Percentiles rank a stretch among this genome's conserved stretches.
Evolutionary conservation across 2,113 vertebrate genomes (phyloP).

Genomic region (Urocitellus parryii): DNA sequence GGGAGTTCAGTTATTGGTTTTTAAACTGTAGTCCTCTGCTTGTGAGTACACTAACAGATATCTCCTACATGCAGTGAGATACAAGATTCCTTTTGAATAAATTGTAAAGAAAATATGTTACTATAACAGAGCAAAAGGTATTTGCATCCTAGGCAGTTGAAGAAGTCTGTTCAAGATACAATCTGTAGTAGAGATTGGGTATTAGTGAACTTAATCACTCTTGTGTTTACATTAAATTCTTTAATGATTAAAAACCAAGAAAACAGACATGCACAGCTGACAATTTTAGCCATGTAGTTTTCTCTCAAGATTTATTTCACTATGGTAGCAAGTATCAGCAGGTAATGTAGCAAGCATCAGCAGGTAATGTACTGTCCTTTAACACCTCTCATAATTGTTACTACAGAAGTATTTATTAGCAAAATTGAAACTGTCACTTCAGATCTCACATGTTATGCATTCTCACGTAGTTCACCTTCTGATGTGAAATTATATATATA

Average conservation of each 20-base stretch:
- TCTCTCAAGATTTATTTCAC: constrained; percentile 57
- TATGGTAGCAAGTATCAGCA: neutral
- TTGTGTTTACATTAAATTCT: neutral
- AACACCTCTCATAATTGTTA: neutral
- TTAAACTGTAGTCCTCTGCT: constrained; percentile 1
- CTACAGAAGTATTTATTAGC: neutral
- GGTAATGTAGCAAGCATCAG: neutral
- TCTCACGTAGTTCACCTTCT: neutral
- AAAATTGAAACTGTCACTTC: neutral
- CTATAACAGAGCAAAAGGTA: neutral
- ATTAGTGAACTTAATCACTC: neutral
- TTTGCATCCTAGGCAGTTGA: rapidly evolving
- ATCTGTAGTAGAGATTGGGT: neutral
- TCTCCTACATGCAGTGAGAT: neutral
- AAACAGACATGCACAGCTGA: constrained; percentile 67
- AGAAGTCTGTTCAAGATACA: neutral
- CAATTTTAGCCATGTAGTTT: constrained; percentile 66
- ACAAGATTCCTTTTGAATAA: neutral
- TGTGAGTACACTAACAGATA: neutral
- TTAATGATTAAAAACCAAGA: constrained; percentile 81
- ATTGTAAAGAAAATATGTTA: neutral
- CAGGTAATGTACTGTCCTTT: neutral
- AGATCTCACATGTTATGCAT: neutral
- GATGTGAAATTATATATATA: neutral
- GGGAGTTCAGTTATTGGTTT: constrained; percentile 42